These are phyloP conservation scores for Pristionchus exspectatus DNA, from an alignment of 2,888 invertebrate species.

Conservation along the genomic window DNA sequence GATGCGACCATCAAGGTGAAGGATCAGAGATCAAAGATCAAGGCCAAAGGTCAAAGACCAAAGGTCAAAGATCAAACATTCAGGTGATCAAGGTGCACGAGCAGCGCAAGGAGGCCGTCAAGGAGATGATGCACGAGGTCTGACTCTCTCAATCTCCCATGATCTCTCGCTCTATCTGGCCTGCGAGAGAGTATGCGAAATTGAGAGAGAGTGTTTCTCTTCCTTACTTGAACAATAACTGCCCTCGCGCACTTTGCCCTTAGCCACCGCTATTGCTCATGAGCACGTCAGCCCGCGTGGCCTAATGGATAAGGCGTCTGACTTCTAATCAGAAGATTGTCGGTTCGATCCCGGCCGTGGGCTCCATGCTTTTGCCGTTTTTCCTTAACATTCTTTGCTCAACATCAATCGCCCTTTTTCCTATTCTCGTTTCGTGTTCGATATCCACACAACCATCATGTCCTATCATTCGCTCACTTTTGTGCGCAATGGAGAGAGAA, in stretches of 20 bases:
- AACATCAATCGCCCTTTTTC: no score
- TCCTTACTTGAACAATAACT: no score
- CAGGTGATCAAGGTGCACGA: neutral
- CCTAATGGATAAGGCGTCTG: constrained; percentile 78
- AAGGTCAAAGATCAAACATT: neutral
- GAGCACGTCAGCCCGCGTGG: constrained; percentile 60
- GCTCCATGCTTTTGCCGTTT: neutral
- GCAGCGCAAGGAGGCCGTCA: neutral
- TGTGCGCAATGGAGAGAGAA: no score
- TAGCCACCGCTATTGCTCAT: no score
- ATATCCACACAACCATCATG: no score
- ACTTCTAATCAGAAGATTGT: constrained; percentile 77
- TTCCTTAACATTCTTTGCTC: no score
- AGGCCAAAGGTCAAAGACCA: neutral
- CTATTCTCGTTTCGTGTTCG: no score
- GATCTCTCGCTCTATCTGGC: no score
- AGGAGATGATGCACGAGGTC: constrained; percentile 17
- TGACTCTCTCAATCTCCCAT: neutral
- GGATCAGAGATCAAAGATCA: neutral
- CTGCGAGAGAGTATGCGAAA: no score
- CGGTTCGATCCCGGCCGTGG: constrained; percentile 70
- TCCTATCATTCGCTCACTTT: no score
- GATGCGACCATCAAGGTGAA: neutral
- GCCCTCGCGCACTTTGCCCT: no score
- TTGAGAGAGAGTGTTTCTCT: no score